Evolutionary conservation across 2,888 invertebrate species (phyloP).

Genomic region (Chloromyia formosa): DNA sequence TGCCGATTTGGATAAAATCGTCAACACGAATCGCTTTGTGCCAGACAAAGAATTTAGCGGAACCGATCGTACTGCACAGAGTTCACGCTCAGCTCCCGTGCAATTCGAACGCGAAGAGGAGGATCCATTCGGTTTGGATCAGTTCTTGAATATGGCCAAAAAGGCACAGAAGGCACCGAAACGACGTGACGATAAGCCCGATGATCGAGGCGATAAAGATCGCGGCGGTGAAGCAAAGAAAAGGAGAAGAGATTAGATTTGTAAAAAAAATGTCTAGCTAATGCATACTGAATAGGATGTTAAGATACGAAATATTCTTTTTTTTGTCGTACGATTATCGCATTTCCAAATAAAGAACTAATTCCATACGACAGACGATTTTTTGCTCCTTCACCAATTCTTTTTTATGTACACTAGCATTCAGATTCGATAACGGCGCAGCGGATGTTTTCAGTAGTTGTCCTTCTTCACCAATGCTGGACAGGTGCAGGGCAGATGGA

Average conservation of each 20-base stretch:
- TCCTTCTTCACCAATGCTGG: too few relatives aligned
- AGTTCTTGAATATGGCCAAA: constrained; percentile 97
- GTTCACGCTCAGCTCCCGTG: constrained; percentile 88
- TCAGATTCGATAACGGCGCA: too few relatives aligned
- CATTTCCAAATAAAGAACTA: too few relatives aligned
- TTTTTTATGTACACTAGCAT: too few relatives aligned
- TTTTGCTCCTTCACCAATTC: too few relatives aligned
- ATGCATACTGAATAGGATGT: too few relatives aligned
- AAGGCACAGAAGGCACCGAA: constrained; percentile 76
- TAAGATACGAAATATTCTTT: too few relatives aligned
- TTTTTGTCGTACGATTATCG: too few relatives aligned
- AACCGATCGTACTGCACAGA: constrained; percentile 74
- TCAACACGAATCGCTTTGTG: constrained; percentile 93
- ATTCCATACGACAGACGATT: too few relatives aligned
- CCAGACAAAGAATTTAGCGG: constrained; percentile 98
- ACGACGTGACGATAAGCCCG: constrained; percentile 55
- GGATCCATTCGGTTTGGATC: constrained; percentile 98
- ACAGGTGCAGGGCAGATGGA: too few relatives aligned
- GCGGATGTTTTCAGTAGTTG: too few relatives aligned
- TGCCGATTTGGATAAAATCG: constrained; percentile 88
- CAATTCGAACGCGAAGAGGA: constrained; percentile 87
- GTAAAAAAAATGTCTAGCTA: too few relatives aligned
- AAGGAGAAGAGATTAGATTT: constrained; percentile 53
- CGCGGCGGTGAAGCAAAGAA: constrained; percentile 64
- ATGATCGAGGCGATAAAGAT: constrained; percentile 57